Percentiles rank a stretch among this genome's conserved stretches.
These are phyloP conservation scores for Myrmecophaga tridactyla DNA, from an alignment of 2,113 vertebrate genomes.

Conservation along the genomic window DNA sequence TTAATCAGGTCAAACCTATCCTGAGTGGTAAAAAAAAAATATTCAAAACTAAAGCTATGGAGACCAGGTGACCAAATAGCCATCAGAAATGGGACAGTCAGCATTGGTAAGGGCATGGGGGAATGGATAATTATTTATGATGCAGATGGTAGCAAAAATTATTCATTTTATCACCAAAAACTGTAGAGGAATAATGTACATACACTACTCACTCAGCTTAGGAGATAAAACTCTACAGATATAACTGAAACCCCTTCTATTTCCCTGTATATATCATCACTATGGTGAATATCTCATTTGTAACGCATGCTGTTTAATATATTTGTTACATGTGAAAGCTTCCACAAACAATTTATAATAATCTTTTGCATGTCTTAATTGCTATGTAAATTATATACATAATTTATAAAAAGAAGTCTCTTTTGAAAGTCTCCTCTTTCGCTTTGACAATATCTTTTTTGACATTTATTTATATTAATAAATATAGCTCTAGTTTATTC, in stretches of 20 bases:
- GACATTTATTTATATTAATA: not conserved
- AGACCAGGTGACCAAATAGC: not conserved
- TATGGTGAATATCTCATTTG: not conserved
- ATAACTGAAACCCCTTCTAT: not conserved
- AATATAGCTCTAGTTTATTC: not conserved
- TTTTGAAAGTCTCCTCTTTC: not conserved
- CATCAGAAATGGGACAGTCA: not conserved
- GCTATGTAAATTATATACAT: not conserved
- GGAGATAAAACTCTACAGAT: not conserved
- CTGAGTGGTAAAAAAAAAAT: not conserved
- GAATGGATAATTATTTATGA: not conserved
- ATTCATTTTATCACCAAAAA: not conserved
- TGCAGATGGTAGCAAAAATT: not conserved
- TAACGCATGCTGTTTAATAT: not conserved
- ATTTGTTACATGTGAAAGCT: not conserved
- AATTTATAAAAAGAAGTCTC: not conserved
- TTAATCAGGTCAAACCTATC: not conserved
- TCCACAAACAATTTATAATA: not conserved
- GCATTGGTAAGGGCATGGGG: not conserved
- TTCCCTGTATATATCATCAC: not conserved
- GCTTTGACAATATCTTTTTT: not conserved
- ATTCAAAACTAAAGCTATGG: not conserved
- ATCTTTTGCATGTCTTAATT: not conserved
- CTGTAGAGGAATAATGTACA: not conserved
- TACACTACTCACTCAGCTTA: not conserved